phyloP scores from a whole-genome alignment of 2,888 invertebrate genomes.

The Napeogenes inachia region DNA sequence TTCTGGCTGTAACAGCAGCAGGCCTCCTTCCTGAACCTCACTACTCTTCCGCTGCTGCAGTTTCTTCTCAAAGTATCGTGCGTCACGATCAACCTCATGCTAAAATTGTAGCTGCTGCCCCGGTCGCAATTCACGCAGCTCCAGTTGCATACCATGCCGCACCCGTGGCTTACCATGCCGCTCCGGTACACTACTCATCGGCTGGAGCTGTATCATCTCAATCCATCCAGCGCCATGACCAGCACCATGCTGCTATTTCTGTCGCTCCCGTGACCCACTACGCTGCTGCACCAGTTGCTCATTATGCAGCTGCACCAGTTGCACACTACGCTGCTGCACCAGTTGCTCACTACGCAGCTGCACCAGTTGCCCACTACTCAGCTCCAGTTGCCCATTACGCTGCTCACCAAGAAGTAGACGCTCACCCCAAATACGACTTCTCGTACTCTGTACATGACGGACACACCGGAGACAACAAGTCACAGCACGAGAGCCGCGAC shows the following conservation, averaged over 20 bases:
- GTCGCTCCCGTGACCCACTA: constrained; percentile 40
- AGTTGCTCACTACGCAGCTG: constrained; percentile 39
- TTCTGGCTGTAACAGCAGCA: constrained; percentile 42
- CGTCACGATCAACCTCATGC: constrained; percentile 47
- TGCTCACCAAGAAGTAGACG: constrained; percentile 45
- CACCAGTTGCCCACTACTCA: constrained; percentile 35
- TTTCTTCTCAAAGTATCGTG: constrained; percentile 56
- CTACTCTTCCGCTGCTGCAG: constrained; percentile 48
- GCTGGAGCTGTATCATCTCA: constrained; percentile 47
- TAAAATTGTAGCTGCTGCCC: not conserved
- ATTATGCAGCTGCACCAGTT: constrained; percentile 37
- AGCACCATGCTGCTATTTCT: constrained; percentile 39
- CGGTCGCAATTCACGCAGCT: constrained; percentile 27
- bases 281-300: constrained; percentile 36
- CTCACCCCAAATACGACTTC: constrained; percentile 75
- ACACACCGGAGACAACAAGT: constrained; percentile 75
- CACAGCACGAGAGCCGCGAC: constrained; percentile 51
- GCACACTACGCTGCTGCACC: constrained; percentile 38
- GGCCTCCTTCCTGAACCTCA: constrained; percentile 50
- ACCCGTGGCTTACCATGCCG: constrained; percentile 19
- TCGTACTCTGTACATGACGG: constrained; percentile 76
- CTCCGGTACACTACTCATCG: constrained; percentile 37
- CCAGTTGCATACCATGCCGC: constrained; percentile 33
- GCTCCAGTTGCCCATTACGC: constrained; percentile 47
- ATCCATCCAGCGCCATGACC: constrained; percentile 59